These are phyloP conservation scores for Ips typographus DNA, from an alignment of 1,140 invertebrate genomes.

Conservation along the genomic window DNA sequence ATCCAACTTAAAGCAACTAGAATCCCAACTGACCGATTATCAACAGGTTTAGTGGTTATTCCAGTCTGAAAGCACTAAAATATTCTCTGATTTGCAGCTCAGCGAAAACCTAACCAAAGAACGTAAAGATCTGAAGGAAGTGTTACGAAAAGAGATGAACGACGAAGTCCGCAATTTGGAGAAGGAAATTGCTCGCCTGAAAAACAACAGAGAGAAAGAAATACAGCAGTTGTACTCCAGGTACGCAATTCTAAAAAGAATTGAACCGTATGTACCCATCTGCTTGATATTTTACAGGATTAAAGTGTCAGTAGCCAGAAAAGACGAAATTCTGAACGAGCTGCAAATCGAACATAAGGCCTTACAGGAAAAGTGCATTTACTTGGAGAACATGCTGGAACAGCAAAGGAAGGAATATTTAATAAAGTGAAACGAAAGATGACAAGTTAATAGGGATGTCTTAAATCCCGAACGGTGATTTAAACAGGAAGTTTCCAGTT, in stretches of 20 bases:
- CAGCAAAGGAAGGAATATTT: slow-evolving; percentile 65
- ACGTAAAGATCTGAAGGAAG: slow-evolving; percentile 55
- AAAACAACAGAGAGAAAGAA: slow-evolving; percentile 54
- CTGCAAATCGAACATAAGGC: slow-evolving; percentile 67
- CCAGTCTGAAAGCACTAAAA: background rate
- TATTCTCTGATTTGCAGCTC: slow-evolving; percentile 21
- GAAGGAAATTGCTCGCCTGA: slow-evolving; percentile 54
- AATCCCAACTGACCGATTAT: slow-evolving; percentile 57
- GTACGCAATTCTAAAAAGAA: slow-evolving; percentile 43
- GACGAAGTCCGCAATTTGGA: slow-evolving; percentile 50
- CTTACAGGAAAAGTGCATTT: slow-evolving; percentile 67
- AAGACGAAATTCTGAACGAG: slow-evolving; percentile 72
- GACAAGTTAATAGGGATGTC: background rate
- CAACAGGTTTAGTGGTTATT: slow-evolving; percentile 52
- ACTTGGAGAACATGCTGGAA: slow-evolving; percentile 73
- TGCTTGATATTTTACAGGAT: slow-evolving; percentile 57
- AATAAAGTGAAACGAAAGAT: slow-evolving; percentile 33
- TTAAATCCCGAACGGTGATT: background rate
- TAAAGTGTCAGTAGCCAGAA: slow-evolving; percentile 73
- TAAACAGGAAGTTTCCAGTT: background rate
- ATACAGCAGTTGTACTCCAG: slow-evolving; percentile 57
- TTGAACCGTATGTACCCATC: background rate
- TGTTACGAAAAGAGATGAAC: slow-evolving; percentile 56
- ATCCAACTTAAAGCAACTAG: slow-evolving; percentile 54
- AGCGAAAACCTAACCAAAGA: slow-evolving; percentile 53